Percentiles rank a stretch among this genome's conserved stretches.
phyloP scores from a whole-genome alignment of 1,140 invertebrate genomes.

The Leptopilina boulardi region DNA sequence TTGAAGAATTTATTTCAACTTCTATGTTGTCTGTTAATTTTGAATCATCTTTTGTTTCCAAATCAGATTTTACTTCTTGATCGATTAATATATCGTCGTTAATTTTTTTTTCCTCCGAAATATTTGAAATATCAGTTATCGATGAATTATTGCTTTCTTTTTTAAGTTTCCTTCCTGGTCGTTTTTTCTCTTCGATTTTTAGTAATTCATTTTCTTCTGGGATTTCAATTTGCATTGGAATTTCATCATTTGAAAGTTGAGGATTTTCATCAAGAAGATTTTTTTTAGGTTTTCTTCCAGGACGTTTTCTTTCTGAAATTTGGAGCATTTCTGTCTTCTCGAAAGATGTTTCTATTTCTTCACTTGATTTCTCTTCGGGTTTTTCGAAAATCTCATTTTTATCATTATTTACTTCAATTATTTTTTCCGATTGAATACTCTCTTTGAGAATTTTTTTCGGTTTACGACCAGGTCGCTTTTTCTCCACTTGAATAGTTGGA shows the following conservation, averaged over 20 bases:
- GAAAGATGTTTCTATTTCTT: constrained; percentile 36
- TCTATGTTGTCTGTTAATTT: neutral
- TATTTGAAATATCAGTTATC: too few relatives aligned
- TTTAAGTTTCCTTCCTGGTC: constrained; percentile 11
- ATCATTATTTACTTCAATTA: neutral
- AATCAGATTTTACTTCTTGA: neutral
- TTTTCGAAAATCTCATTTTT: neutral
- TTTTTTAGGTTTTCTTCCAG: constrained; percentile 23
- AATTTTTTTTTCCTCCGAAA: too few relatives aligned
- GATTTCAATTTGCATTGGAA: too few relatives aligned
- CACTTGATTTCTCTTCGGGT: neutral
- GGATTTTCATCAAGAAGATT: neutral
- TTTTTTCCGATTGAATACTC: neutral
- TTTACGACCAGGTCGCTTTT: constrained; percentile 27
- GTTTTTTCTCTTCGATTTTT: constrained; percentile 21
- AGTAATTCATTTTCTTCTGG: too few relatives aligned
- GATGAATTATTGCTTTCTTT: too few relatives aligned
- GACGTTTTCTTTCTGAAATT: neutral
- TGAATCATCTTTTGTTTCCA: neutral
- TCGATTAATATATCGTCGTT: neutral
- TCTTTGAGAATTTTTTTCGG: neutral
- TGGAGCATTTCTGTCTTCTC: neutral
- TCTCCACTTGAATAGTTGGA: neutral
- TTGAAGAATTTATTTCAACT: neutral
- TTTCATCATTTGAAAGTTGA: neutral